Evolutionary conservation across 2,888 invertebrate species (phyloP).

Genomic region (Chironomus riparius): DNA sequence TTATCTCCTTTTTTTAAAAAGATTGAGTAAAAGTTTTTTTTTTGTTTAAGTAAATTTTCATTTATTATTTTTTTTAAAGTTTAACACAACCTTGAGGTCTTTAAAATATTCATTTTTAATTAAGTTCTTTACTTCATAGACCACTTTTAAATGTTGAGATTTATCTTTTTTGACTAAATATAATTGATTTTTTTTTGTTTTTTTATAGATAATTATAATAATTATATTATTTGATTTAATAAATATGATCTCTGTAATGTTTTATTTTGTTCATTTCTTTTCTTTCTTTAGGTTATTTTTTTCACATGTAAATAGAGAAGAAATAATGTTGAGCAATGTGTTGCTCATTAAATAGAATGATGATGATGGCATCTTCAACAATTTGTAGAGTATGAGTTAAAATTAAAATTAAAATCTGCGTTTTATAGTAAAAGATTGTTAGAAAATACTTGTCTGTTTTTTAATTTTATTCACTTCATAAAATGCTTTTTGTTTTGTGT

Average conservation of each 20-base stretch:
- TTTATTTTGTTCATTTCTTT: too few species aligned
- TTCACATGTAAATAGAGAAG: neutral
- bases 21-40: neutral
- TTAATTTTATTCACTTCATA: too few species aligned
- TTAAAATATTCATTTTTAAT: neutral
- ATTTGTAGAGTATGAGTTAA: too few species aligned
- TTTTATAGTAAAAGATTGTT: too few species aligned
- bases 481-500: too few species aligned
- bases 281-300: neutral
- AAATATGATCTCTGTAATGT: neutral
- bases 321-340: neutral
- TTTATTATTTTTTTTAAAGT: neutral
- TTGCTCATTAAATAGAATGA: neutral
- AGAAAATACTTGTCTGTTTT: too few species aligned
- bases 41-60: neutral
- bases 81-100: slow-evolving; percentile 22
- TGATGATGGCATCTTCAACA: neutral
- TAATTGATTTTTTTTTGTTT: neutral
- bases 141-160: neutral
- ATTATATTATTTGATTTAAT: neutral
- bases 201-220: neutral
- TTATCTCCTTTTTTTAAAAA: too few species aligned
- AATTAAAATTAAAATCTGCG: too few species aligned
- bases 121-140: slow-evolving; percentile 3
- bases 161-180: slow-evolving; percentile 13